Evolutionary conservation across 1,140 invertebrate species (phyloP).

Genomic region (fruit fly (Drosophila melanogaster)): Release_6_plus_ISO1_MT NT_037436.4:18349001-18349500

Average conservation of each 20-base stretch:
- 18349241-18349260: slow-evolving; percentile 4
- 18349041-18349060: slow-evolving; percentile 38
- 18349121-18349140: slow-evolving; percentile 60
- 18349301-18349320: slow-evolving; percentile 80
- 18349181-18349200: slow-evolving; percentile 43
- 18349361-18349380: slow-evolving; percentile 26
- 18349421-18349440: too few species aligned
- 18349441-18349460: too few species aligned
- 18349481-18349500: too few species aligned
- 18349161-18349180: slow-evolving; percentile 79
- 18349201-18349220: slow-evolving; percentile 71
- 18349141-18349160: slow-evolving; percentile 68
- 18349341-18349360: slow-evolving; percentile 40
- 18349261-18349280: slow-evolving; percentile 55
- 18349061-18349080: slow-evolving; percentile 80
- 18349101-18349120: slow-evolving; percentile 48
- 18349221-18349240: slow-evolving; percentile 54
- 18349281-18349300: slow-evolving; percentile 62
- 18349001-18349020: slow-evolving; percentile 28
- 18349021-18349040: slow-evolving; percentile 35
- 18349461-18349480: too few species aligned
- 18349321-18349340: slow-evolving; percentile 78
- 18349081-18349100: slow-evolving; percentile 54
- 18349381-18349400: neutral
- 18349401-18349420: neutral